Evolutionary conservation across 1,140 invertebrate species (phyloP).

Genomic region (Leptopilina clavipes): DNA sequence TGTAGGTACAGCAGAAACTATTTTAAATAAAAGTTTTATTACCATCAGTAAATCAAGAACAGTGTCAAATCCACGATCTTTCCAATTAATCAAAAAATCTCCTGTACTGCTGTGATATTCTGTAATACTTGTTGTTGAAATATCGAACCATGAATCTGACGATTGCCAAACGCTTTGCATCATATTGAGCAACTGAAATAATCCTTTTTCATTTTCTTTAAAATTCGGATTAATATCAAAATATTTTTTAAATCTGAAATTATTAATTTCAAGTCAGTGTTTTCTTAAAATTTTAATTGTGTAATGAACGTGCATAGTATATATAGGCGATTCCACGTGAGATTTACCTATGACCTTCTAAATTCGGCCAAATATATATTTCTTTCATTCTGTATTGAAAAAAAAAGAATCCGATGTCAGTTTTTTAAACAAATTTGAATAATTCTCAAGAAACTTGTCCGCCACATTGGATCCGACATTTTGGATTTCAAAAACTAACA

Average conservation of each 20-base stretch:
- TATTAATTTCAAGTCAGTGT: not conserved
- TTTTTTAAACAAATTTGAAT: too few species aligned
- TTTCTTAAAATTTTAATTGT: too few species aligned
- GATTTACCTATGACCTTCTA: too few species aligned
- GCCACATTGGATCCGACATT: too few species aligned
- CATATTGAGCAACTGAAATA: slow-evolving; percentile 74
- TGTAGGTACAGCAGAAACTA: too few species aligned
- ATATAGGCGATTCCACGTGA: too few species aligned
- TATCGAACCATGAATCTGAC: slow-evolving; percentile 76
- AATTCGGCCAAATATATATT: too few species aligned
- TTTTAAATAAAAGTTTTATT: slow-evolving; percentile 42
- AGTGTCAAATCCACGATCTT: slow-evolving; percentile 76
- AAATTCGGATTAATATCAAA: slow-evolving; percentile 48
- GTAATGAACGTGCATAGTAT: too few species aligned
- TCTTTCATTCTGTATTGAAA: too few species aligned
- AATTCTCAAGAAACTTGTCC: too few species aligned
- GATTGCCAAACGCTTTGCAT: slow-evolving; percentile 75
- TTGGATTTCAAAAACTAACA: too few species aligned
- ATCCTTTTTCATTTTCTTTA: slow-evolving; percentile 54
- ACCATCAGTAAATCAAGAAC: slow-evolving; percentile 78
- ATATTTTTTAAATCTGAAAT: slow-evolving; percentile 48
- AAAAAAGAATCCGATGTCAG: too few species aligned
- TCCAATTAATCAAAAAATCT: slow-evolving; percentile 78
- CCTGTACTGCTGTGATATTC: slow-evolving; percentile 77
- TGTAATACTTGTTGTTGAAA: slow-evolving; percentile 71